phyloP scores from a whole-genome alignment of 2,888 invertebrate genomes.

The Phyto melanocephala region DNA sequence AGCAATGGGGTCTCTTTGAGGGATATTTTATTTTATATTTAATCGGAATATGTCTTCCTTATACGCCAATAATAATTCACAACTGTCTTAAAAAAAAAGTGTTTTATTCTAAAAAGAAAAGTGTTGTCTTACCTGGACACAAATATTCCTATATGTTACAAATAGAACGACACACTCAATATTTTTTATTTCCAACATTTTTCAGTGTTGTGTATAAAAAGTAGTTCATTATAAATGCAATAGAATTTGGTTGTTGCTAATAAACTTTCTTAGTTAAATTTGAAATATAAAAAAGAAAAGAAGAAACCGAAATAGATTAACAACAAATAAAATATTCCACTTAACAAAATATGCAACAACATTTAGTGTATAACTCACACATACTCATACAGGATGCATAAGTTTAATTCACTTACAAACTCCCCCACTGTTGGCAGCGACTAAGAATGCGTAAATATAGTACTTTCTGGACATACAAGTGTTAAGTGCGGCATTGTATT shows the following conservation, averaged over 20 bases:
- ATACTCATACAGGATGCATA: not conserved
- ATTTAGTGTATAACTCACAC: constrained; percentile 39
- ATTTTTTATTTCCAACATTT: no score
- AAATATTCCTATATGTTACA: no score
- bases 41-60: no score
- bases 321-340: constrained; percentile 28
- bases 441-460: constrained; percentile 29
- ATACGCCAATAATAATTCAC: no score
- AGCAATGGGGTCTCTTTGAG: no score
- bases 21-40: no score
- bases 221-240: constrained; percentile 63
- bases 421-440: constrained; percentile 36
- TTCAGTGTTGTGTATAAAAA: no score
- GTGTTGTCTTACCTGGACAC: no score
- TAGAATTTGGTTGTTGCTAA: constrained; percentile 57
- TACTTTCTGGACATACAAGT: constrained; percentile 52
- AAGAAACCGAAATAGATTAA: constrained; percentile 47
- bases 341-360: constrained; percentile 53
- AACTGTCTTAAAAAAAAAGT: no score
- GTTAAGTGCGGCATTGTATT: constrained; percentile 55
- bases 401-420: not conserved
- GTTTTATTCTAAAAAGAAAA: no score
- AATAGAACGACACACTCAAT: no score
- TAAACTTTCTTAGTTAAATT: constrained; percentile 59
- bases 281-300: constrained; percentile 13